Evolutionary conservation across 2,888 invertebrate species (phyloP), one percentile per base, ranked within the genome.

Genomic region (Mimachlamys varia): DNA sequence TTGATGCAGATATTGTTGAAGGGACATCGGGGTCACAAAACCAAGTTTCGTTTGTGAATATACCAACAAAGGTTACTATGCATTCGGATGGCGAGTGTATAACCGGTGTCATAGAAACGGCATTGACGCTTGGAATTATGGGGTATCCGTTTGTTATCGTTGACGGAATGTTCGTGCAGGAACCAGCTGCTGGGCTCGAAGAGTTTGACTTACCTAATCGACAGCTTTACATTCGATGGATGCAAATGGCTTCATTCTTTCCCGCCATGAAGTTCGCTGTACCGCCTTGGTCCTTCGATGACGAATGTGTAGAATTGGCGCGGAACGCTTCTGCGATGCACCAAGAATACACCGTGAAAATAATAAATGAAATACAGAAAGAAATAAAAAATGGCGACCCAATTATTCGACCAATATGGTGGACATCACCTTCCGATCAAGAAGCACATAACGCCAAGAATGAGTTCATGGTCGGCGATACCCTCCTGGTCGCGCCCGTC

Each of bases 131-230:
- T 3, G 95, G 96, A 22, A 97, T 99, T 38, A 98, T 99, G 94
- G 99, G 99, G 0, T 99, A 98, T 96, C 97, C 98, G 0, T 99
- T 99, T 94, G 97, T 99, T 58, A 98, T 99, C 97, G 98, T 99
- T 0, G 99, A 99, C 0, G 98, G 99, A 0, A 98, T 99, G 0
- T 89, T 53, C 2, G 58, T 22, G 0, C 99, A 58, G 19, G 55
- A 89, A 0, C 76, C 91, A 44, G 33, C 27, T 76, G 76, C 76
- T 7, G 76, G 76, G 12, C 76, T 22, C 10, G n/a, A 89, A 19
- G 49, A 88, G 19, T 7, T 58, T 15, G 38, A 37, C n/a, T 62
- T 91, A 2, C 96, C 96, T 12, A 93, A 93, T 50, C 93, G 93
- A 38, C 95, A 96, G 90, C 94, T 97, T 19, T 98, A 98, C 95